phyloP scores from a whole-genome alignment of 2,888 invertebrate genomes.

The Napeogenes inachia region DNA sequence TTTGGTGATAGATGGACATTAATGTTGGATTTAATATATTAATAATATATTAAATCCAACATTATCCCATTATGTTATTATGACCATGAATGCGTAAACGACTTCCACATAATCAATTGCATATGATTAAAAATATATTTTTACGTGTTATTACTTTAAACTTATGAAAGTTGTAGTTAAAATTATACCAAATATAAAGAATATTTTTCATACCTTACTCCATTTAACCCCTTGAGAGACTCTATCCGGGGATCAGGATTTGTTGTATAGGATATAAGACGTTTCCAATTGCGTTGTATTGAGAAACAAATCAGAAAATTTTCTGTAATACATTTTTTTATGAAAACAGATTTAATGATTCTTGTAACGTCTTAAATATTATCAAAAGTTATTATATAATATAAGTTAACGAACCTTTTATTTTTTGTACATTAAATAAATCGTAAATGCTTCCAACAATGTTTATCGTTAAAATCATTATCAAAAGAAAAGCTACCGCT shows the following conservation, averaged over 20 bases:
- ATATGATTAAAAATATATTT: too few relatives aligned
- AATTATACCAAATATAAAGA: background rate
- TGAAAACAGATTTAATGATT: background rate
- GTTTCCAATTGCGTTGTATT: conserved; percentile 39
- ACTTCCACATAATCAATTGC: too few relatives aligned
- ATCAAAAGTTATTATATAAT: background rate
- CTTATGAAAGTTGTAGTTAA: too few relatives aligned
- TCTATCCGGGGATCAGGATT: conserved; percentile 17
- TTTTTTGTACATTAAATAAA: background rate
- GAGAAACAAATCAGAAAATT: conserved; percentile 41
- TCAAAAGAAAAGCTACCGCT: conserved; percentile 43
- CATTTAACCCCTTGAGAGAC: conserved; percentile 35
- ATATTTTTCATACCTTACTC: conserved; percentile 34
- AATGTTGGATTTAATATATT: too few relatives aligned
- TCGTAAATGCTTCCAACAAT: conserved; percentile 49
- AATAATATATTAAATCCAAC: too few relatives aligned
- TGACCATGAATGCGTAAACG: too few relatives aligned
- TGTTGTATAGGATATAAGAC: conserved; percentile 19
- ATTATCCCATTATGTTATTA: too few relatives aligned
- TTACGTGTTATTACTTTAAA: too few relatives aligned
- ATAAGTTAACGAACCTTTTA: background rate
- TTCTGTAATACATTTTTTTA: conserved; percentile 19
- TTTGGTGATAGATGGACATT: too few relatives aligned
- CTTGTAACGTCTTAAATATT: background rate
- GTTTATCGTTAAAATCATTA: conserved; percentile 45